Evolutionary conservation across 2,888 invertebrate genomes (phyloP).

Genomic region (Drosophila tanythrix): DNA sequence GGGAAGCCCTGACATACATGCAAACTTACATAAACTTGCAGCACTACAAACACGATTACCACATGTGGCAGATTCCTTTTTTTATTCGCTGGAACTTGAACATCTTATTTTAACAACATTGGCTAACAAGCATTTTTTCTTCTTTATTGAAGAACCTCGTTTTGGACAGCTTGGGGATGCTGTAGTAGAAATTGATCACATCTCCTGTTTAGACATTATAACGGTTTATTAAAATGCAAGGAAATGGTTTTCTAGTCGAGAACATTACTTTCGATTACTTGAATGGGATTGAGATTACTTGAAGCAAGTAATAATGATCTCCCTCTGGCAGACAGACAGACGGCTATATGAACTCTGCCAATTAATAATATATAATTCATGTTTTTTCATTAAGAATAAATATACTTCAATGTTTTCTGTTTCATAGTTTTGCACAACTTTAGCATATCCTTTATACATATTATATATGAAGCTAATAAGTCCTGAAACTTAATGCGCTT

Average conservation of each 20-base stretch:
- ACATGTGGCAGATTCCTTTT: slow-evolving; percentile 4
- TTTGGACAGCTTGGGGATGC: neutral
- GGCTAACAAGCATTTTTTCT: neutral
- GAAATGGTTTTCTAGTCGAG: neutral
- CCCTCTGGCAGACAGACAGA: neutral
- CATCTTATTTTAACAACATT: neutral
- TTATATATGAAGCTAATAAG: no score
- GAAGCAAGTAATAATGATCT: neutral
- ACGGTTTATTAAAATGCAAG: neutral
- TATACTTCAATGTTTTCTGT: neutral
- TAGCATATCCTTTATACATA: neutral
- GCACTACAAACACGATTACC: neutral
- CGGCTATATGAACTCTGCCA: neutral
- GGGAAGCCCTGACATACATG: slow-evolving; percentile 8
- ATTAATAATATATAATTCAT: neutral
- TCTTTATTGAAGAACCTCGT: neutral
- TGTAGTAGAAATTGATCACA: neutral
- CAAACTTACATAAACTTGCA: neutral
- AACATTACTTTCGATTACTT: neutral
- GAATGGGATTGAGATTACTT: neutral
- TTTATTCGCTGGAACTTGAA: neutral
- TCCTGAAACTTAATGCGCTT: neutral
- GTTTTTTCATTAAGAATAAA: neutral
- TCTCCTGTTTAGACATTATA: neutral
- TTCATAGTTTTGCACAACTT: neutral